Percentiles rank a stretch among this genome's conserved stretches.
Evolutionary conservation across 2,888 invertebrate species (phyloP).

Genomic region (Nasonovia ribisnigri): DNA sequence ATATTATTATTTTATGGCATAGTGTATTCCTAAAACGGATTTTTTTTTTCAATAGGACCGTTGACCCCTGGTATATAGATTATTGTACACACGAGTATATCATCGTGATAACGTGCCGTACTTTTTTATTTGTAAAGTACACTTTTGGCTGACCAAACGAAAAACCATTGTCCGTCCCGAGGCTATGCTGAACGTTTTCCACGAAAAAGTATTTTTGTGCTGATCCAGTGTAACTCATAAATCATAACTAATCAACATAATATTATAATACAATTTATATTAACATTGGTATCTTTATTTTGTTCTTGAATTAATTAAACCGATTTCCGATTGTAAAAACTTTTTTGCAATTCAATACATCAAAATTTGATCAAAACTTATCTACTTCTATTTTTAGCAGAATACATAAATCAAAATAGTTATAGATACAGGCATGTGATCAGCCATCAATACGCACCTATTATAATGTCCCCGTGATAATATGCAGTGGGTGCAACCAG

Average conservation of each 20-base stretch:
- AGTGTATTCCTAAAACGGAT: neutral
- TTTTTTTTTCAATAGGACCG: neutral
- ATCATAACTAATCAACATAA: constrained; percentile 2
- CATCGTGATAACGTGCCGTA: neutral
- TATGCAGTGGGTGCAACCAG: neutral
- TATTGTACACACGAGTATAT: neutral
- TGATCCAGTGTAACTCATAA: neutral
- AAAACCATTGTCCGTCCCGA: neutral
- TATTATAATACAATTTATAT: neutral
- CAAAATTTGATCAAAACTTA: neutral
- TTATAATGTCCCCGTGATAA: neutral
- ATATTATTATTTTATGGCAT: neutral
- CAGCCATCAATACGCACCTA: neutral
- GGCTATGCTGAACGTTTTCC: neutral
- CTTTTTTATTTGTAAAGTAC: neutral
- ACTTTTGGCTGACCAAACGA: neutral
- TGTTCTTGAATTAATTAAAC: neutral
- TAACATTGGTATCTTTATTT: neutral
- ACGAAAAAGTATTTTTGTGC: neutral
- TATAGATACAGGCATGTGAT: neutral
- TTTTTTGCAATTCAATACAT: neutral
- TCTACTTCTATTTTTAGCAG: neutral
- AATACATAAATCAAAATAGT: neutral
- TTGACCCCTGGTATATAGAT: neutral
- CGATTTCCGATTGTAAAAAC: neutral